Conservation (phyloP, 2,113 vertebrate species). For the Pluvianellus socialis region DNA sequence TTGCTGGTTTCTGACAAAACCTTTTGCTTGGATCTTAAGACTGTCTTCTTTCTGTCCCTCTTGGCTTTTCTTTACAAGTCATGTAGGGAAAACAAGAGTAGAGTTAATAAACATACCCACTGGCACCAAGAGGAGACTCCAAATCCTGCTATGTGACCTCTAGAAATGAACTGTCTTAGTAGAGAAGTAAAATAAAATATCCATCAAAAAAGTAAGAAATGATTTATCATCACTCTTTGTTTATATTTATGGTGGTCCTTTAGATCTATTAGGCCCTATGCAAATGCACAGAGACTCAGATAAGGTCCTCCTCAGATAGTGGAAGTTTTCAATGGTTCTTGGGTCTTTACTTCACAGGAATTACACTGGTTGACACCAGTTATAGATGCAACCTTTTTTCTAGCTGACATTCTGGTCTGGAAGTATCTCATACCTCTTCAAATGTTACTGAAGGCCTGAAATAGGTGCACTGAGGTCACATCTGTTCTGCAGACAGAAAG, state of each 20-base stretch:
- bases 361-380: neutral
- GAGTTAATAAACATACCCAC: neutral
- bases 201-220: neutral
- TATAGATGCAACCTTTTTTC: neutral
- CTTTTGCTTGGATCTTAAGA: neutral
- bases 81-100: neutral
- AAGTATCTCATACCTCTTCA: neutral
- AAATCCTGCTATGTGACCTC: neutral
- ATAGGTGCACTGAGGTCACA: neutral
- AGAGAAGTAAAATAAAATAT: neutral
- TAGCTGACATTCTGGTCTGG: neutral
- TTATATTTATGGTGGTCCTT: neutral
- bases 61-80: neutral
- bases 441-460: neutral
- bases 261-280: neutral
- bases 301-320: neutral
- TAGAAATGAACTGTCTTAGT: neutral
- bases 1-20: neutral
- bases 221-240: neutral
- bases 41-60: neutral
- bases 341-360: neutral
- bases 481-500: neutral
- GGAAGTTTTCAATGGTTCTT: neutral
- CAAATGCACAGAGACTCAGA: neutral
- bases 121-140: neutral